These are phyloP conservation scores for Melanotaenia nigrans DNA, from an alignment of 2,797 vertebrate genomes.

Conservation along the genomic window DNA sequence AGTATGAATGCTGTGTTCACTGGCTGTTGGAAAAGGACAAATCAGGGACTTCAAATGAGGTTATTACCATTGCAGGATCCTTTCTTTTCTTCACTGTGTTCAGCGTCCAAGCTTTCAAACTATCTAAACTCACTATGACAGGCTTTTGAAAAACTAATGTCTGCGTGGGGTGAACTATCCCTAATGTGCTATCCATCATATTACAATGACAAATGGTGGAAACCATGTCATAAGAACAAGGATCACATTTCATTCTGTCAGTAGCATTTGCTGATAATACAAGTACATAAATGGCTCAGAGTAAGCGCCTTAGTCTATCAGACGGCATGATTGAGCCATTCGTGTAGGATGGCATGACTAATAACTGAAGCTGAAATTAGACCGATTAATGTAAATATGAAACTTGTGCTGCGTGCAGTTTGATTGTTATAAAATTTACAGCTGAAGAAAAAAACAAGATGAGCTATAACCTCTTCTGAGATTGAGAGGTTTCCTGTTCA, in stretches of 20 bases:
- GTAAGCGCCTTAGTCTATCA: conserved; percentile 20
- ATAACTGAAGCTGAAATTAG: background rate
- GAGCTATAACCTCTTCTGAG: conserved; percentile 15
- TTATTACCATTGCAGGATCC: background rate
- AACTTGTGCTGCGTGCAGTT: background rate
- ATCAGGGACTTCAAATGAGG: background rate
- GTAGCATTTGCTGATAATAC: conserved; percentile 55
- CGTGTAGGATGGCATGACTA: background rate
- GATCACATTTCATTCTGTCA: conserved; percentile 44
- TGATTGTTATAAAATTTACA: conserved; percentile 18
- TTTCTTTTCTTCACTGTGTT: background rate
- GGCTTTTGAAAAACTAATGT: conserved; percentile 7
- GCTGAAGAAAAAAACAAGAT: conserved; percentile 23
- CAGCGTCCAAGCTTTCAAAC: background rate
- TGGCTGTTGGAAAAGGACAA: background rate
- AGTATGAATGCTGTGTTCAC: background rate
- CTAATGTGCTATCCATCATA: conserved; percentile 27
- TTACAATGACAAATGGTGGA: conserved; percentile 35
- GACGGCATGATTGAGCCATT: conserved; percentile 30
- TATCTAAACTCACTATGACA: background rate
- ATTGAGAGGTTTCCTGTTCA: conserved; percentile 5
- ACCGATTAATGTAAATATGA: background rate
- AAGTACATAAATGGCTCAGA: conserved; percentile 41
- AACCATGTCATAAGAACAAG: conserved; percentile 38
- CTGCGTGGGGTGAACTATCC: conserved; percentile 14